A percentile compares a stretch with the other conserved stretches of the same genome.
Evolutionary conservation across 2,113 vertebrate species (phyloP).

Genomic region (Bungarus multicinctus): DNA sequence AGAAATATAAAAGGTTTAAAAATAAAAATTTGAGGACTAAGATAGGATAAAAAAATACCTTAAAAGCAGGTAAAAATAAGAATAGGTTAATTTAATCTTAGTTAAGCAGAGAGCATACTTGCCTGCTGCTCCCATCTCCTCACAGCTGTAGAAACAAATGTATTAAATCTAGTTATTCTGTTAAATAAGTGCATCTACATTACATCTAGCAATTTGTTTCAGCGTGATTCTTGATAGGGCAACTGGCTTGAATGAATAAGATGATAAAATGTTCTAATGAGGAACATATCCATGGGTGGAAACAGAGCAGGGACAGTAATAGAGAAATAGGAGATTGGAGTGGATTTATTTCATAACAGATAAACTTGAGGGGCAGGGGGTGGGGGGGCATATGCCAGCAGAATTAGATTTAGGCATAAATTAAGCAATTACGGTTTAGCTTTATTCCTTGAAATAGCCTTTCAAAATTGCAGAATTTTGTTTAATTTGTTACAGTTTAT

Average conservation of each 20-base stretch:
- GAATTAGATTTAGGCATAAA: neutral
- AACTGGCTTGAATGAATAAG: neutral
- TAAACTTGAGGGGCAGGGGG: neutral
- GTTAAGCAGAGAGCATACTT: too few relatives aligned
- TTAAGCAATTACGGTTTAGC: neutral
- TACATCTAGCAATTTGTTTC: neutral
- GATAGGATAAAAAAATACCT: too few relatives aligned
- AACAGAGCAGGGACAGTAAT: neutral
- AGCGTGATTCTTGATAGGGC: neutral
- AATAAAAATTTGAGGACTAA: too few relatives aligned
- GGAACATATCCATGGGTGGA: neutral
- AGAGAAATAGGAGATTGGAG: neutral
- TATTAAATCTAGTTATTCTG: neutral
- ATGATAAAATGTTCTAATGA: neutral
- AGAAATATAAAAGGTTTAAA: too few relatives aligned
- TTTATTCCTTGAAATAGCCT: neutral
- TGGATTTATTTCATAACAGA: neutral
- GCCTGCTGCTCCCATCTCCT: too few relatives aligned
- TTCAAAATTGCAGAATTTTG: neutral
- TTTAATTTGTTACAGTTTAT: neutral
- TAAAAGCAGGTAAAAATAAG: too few relatives aligned
- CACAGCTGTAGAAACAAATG: conserved; percentile 26
- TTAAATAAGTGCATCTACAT: neutral
- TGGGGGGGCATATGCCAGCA: neutral
- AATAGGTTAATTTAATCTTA: too few relatives aligned